These are phyloP conservation scores for Tiliacea citrago DNA, from an alignment of 2,888 invertebrate genomes.

Conservation along the genomic window DNA sequence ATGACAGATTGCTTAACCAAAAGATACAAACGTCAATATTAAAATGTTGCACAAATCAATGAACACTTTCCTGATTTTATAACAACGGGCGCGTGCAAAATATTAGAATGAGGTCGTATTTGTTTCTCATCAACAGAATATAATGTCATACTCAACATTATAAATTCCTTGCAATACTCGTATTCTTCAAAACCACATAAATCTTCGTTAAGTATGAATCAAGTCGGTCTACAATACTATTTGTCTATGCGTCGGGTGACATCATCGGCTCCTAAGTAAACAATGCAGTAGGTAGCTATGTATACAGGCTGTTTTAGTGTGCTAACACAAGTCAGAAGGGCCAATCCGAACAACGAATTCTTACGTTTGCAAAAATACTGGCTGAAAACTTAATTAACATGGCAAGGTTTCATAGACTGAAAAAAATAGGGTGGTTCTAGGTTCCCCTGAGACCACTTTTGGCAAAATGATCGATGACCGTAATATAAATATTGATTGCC, in stretches of 20 bases:
- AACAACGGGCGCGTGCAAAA: background rate
- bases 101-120: background rate
- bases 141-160: slow-evolving; percentile 5
- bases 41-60: no score
- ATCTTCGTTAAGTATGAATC: slow-evolving; percentile 45
- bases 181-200: slow-evolving; percentile 41
- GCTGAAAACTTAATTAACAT: background rate
- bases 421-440: background rate
- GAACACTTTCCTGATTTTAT: background rate
- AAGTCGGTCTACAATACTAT: slow-evolving; percentile 33
- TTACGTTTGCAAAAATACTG: background rate
- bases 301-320: slow-evolving; percentile 4
- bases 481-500: background rate
- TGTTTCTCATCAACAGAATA: background rate
- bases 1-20: background rate
- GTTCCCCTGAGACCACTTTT: background rate
- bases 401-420: background rate
- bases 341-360: background rate
- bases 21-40: background rate
- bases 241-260: slow-evolving; percentile 58
- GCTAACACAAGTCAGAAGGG: slow-evolving; percentile 15
- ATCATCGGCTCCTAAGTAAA: slow-evolving; percentile 70
- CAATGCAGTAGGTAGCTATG: slow-evolving; percentile 53
- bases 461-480: background rate
- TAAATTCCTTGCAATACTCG: slow-evolving; percentile 8